Evolutionary conservation across 2,797 vertebrate genomes (phyloP).

Genomic region (Epinephelus awoara): DNA sequence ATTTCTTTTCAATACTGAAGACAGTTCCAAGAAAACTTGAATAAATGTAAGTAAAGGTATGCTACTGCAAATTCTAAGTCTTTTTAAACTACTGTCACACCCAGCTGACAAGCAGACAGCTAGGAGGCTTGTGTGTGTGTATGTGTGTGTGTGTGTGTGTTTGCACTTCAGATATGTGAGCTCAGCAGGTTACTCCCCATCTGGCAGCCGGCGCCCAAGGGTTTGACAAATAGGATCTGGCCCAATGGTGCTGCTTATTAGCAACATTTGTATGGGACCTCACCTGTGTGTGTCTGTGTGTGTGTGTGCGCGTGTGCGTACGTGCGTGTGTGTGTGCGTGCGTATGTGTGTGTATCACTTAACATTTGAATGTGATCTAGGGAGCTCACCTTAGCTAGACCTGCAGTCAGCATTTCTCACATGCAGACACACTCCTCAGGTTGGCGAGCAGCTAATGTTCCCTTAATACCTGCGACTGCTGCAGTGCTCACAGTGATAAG

Average conservation of each 20-base stretch:
- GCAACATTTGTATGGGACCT: constrained; percentile 75
- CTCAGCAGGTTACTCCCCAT: constrained; percentile 76
- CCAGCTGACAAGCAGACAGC: constrained; percentile 61
- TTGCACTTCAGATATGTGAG: constrained; percentile 58
- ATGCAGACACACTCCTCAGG: constrained; percentile 52
- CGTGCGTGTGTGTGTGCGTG: background rate
- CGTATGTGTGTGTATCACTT: constrained; percentile 56
- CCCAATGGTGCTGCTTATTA: constrained; percentile 79
- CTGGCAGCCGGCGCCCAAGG: constrained; percentile 61
- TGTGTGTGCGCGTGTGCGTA: constrained; percentile 11
- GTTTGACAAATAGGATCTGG: constrained; percentile 81
- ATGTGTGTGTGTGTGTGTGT: constrained; percentile 13
- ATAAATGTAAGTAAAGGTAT: constrained; percentile 40
- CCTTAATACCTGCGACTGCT: constrained; percentile 55
- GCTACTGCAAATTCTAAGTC: constrained; percentile 27
- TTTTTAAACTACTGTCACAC: constrained; percentile 53
- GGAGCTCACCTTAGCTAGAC: constrained; percentile 75
- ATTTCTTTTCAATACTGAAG: constrained; percentile 8
- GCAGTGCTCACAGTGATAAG: constrained; percentile 42
- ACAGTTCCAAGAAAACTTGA: constrained; percentile 14
- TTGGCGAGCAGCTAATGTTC: constrained; percentile 63
- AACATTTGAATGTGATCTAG: constrained; percentile 75
- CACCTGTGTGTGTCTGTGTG: constrained; percentile 48
- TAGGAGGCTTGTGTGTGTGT: constrained; percentile 17
- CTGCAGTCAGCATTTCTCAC: constrained; percentile 74